Base-by-base conservation (phyloP, 2,797 vertebrate species). In the Silurus lanzhouensis region DNA sequence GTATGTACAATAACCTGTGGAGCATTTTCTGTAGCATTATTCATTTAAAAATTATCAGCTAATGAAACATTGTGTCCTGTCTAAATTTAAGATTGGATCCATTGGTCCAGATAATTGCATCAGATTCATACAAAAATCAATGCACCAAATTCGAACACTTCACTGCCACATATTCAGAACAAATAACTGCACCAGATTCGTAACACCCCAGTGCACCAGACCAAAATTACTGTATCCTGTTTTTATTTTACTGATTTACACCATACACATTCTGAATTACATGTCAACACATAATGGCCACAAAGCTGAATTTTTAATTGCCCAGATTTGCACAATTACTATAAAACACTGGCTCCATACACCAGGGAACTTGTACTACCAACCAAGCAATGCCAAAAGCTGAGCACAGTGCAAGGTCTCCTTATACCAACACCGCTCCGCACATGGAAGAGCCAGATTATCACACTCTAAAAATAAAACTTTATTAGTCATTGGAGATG, bases 301-400 rank as follows among this genome's bases (percentile, higher is more conserved):
- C 46, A 52, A 22, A 52, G 46, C 46, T 52, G 71, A 74, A 38
- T 38, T 38, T 4, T 38, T 38, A 0, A 74, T 74, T 74, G 6
- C 46, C 46, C 52, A 75, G 72, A 17, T 27, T 57, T 75, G n/a
- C 25, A 76, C 74, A 76, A 76, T 15, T 9, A 19, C 15, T n/a
- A 57, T 5, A 58, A 27, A 58, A 27, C 57, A 19, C 55, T 31
- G 52, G 7, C 55, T 76, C 14, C 25, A 58, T 31, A 76, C 15
- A 58, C 25, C 55, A 76, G 15, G 27, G 14, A 31, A 15, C 25
- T 20, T 76, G 52, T 58, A 76, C 8, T 58, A 76, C 52, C 20
- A 76, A 25, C 52, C 74, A 76, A 57, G 17, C 55, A 58, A 76
- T 76, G 74, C 6, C 74, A 58, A 76, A 76, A 76, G 25, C 25